phyloP scores from a whole-genome alignment of 2,797 vertebrate species.

The Lithobates pipiens region DNA sequence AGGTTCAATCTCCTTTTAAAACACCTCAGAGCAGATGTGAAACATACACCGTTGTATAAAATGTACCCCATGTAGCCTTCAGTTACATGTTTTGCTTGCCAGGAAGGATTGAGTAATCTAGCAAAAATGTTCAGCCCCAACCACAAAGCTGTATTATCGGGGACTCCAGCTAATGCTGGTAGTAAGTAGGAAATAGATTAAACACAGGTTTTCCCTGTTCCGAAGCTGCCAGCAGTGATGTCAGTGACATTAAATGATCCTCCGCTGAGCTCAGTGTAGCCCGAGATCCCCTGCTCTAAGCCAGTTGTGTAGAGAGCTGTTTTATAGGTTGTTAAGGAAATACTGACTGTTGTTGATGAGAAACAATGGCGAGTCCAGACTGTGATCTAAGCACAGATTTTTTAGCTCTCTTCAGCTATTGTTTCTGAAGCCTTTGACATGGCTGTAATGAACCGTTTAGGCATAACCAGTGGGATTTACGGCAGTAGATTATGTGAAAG shows the following conservation, averaged over 20 bases:
- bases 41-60: neutral
- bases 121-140: conserved; percentile 57
- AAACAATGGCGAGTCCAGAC: conserved; percentile 67
- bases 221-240: conserved; percentile 77
- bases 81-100: conserved; percentile 46
- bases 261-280: conserved; percentile 72
- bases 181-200: conserved; percentile 79
- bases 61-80: conserved; percentile 37
- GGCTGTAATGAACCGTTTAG: neutral
- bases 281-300: conserved; percentile 56
- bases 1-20: conserved; percentile 1
- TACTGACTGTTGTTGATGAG: conserved; percentile 71
- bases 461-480: neutral
- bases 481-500: no score
- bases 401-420: conserved; percentile 19
- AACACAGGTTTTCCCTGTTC: conserved; percentile 81
- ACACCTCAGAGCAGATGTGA: conserved; percentile 51
- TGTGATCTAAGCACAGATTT: conserved; percentile 58
- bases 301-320: conserved; percentile 63
- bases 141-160: conserved; percentile 71
- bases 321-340: conserved; percentile 74
- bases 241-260: conserved; percentile 75
- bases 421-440: conserved; percentile 5
- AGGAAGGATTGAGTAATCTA: conserved; percentile 59
- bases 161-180: conserved; percentile 74